Evolutionary conservation across 2,113 vertebrate genomes (phyloP), one percentile per base, ranked within the genome.

Genomic region (Tachuris rubrigastra): DNA sequence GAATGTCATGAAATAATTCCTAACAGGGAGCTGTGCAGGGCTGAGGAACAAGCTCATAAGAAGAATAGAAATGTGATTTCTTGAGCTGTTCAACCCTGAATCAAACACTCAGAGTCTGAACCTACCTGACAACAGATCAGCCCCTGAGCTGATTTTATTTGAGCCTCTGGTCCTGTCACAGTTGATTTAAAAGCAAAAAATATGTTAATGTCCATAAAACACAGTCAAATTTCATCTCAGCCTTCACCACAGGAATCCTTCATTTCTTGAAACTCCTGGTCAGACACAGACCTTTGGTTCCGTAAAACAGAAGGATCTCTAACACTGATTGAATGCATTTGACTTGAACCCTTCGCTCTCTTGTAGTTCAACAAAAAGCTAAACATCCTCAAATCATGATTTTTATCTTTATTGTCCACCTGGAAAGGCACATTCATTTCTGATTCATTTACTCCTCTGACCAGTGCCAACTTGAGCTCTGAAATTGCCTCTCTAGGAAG

Each of bases 1-100:
- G 56, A 90, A 93, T 92, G 88, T 81, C 88, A 93, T 95, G 93
- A 95, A 97, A 95, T 49, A 90, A 92, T 92, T 94, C 83, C 56
- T 49, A 56, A 73, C 50, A 53, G 58, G 79, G 58, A 85, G 50
- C 59, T 85, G 77, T 3, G 3, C 18, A 7, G 52, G 80, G 27
- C 77, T 73, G 41, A 77, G 71, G 68, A 86, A 92, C 79, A 77
- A 77, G 44, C 33, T 44, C 2, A 0, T 56, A 47, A 79, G 39
- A 77, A 77, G 84, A 77, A 82, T 56, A 47, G 3, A 77, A 96
- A 83, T 80, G 41, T 2, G 27, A 55, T 74, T 96, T 87, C 87
- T 87, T 88, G 91, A 90, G 85, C 75, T 80, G 39, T 52, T 91
- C 76, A 77, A 59, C 47, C 59, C 81, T 59, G 87, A 59, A 72